Base-by-base conservation (phyloP, 2,797 vertebrate species). In the Pempheris klunzingeri region DNA sequence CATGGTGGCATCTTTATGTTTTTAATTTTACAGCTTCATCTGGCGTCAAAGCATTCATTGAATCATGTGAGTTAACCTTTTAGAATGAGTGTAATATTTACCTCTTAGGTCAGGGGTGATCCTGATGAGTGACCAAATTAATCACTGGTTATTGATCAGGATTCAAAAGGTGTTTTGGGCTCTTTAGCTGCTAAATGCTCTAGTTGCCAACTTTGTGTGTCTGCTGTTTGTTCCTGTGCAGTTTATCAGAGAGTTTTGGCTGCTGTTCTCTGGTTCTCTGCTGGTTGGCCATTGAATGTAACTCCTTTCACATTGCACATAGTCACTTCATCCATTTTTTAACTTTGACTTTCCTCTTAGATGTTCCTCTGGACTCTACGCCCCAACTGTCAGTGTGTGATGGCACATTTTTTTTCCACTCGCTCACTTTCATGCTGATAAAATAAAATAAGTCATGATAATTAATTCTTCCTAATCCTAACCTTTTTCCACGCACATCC, bases 1-100 rank as follows among this genome's bases (percentile, higher is more conserved):
- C 59, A 24, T 58, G 59, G 76, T 78, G 74, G 68, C 75, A 71
- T 84, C 53, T 47, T 75, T 49, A 43, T 75, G 55, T 24, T 79
- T 69, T 61, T 66, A 38, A 61, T 80, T 79, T 50, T 38, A 61
- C 11, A 5, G 47, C 41, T 81, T 78, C 26, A 61, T 52, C 34
- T 71, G 57, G 39, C 63, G 46, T 68, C 78, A 64, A 74, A 81
- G 38, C 26, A 46, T 36, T 44, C 30, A 36, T 63, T 20, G 28
- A 28, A 30, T 69, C 20, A 63, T 34, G 49, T 57, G 47, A 46
- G 34, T 63, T 43, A 43, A 60, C 17, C 11, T 52, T 49, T 54
- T 58, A 52, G 24, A n/a, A 58, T 10, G 2, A 72, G 26, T 64
- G 20, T 34, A 12, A 78, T 34, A 34, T 43, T 50, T 7, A 59